A percentile compares a stretch with the other conserved stretches of the same genome.
phyloP scores from a whole-genome alignment of 2,113 vertebrate genomes.

The Hemicordylus capensis region DNA sequence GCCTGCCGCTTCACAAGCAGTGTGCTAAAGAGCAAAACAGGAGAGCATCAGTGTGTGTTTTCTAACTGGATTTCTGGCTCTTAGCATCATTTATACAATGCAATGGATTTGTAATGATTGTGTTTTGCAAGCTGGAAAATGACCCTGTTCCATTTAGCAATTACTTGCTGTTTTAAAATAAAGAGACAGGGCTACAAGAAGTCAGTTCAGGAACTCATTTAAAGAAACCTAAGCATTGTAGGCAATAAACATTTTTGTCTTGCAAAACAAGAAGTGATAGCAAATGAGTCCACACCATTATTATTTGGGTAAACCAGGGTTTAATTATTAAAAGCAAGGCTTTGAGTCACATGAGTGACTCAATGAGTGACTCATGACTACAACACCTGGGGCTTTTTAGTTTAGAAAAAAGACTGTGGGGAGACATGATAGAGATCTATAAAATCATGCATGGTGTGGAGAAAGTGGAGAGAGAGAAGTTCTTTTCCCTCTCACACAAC shows the following conservation, averaged over 20 bases:
- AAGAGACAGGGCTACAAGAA: neutral
- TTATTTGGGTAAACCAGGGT: neutral
- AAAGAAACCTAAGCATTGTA: neutral
- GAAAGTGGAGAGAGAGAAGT: no score
- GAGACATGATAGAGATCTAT: no score
- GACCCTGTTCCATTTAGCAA: no score
- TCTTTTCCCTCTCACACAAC: no score
- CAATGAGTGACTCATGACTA: no score
- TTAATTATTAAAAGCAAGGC: neutral
- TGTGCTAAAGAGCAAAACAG: constrained; percentile 25
- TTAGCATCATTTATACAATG: constrained; percentile 26
- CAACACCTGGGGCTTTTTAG: no score
- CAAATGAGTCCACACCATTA: neutral
- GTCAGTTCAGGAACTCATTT: neutral
- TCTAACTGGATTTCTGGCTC: constrained; percentile 30
- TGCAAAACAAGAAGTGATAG: neutral
- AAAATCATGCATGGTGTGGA: no score
- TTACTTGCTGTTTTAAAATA: no score
- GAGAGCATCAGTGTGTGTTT: constrained; percentile 36
- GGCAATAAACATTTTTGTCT: neutral
- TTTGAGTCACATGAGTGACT: neutral
- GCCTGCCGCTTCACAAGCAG: neutral
- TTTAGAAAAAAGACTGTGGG: no score
- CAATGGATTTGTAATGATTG: constrained; percentile 35
- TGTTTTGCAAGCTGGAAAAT: constrained; percentile 11